Conservation (phyloP, 2,113 vertebrate species). For the Polyodon spathula region DNA sequence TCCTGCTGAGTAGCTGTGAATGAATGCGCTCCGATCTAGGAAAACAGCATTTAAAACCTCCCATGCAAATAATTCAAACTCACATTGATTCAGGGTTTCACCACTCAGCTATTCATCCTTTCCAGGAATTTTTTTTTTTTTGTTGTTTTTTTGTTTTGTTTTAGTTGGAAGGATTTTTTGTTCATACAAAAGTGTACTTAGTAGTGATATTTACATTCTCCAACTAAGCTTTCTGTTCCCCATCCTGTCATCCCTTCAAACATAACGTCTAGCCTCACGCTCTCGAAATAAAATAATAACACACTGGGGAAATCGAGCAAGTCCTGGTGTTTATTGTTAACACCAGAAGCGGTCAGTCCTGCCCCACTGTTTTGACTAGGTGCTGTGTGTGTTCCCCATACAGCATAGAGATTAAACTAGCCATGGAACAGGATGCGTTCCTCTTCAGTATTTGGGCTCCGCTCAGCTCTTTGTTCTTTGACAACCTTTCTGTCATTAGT, state of each 20-base stretch:
- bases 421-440: slow-evolving; percentile 21
- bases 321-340: slow-evolving; percentile 23
- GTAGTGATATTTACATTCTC: slow-evolving; percentile 73
- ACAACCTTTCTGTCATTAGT: slow-evolving; percentile 22
- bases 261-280: slow-evolving; percentile 53
- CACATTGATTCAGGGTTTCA: slow-evolving; percentile 69
- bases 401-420: slow-evolving; percentile 18
- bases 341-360: slow-evolving; percentile 22
- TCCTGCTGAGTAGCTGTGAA: slow-evolving; percentile 68
- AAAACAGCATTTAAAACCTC: slow-evolving; percentile 76
- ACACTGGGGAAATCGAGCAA: slow-evolving; percentile 22
- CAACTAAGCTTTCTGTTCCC: slow-evolving; percentile 53
- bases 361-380: slow-evolving; percentile 33
- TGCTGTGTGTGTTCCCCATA: slow-evolving; percentile 15
- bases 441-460: slow-evolving; percentile 28
- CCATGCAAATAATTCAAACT: slow-evolving; percentile 69
- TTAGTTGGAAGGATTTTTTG: too few species aligned
- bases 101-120: slow-evolving; percentile 71
- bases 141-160: slow-evolving; percentile 62
- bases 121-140: slow-evolving; percentile 47
- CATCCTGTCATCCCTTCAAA: slow-evolving; percentile 58
- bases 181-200: slow-evolving; percentile 62
- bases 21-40: slow-evolving; percentile 67
- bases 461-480: slow-evolving; percentile 26
- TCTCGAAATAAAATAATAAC: slow-evolving; percentile 45